phyloP scores from a whole-genome alignment of 2,113 vertebrate species.

The Apus apus region DNA sequence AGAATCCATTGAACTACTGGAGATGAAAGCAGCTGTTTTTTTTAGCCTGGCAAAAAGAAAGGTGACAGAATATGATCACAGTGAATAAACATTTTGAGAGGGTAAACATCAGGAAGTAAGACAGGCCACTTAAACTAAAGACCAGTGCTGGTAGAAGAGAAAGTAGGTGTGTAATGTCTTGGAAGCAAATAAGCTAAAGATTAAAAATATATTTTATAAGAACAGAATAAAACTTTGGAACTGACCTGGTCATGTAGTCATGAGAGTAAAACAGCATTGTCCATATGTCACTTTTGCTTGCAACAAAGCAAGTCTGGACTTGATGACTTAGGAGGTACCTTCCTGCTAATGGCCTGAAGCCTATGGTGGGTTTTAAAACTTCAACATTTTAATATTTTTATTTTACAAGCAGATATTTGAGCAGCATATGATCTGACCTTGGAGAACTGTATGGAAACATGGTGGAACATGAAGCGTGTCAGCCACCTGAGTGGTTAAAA shows the following conservation, averaged over 20 bases:
- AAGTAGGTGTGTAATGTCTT: fast-evolving
- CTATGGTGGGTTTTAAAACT: not conserved
- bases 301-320: not conserved
- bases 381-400: not conserved
- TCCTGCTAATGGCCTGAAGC: not conserved
- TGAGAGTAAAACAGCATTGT: not conserved
- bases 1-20: fast-evolving
- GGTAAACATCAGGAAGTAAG: not conserved
- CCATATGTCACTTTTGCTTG: not conserved
- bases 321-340: not conserved
- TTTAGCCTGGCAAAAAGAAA: not conserved
- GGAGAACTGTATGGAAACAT: not conserved
- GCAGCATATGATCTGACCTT: fast-evolving
- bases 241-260: not conserved
- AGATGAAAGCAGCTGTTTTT: not conserved
- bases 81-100: not conserved
- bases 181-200: not conserved
- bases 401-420: not conserved
- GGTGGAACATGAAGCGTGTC: too few species aligned
- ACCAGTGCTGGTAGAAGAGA: not conserved
- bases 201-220: not conserved
- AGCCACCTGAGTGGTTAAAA: too few species aligned
- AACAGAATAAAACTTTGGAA: fast-evolving
- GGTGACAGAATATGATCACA: not conserved
- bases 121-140: not conserved